phyloP scores from a whole-genome alignment of 2,797 vertebrate genomes.

The Periparus ater region DNA sequence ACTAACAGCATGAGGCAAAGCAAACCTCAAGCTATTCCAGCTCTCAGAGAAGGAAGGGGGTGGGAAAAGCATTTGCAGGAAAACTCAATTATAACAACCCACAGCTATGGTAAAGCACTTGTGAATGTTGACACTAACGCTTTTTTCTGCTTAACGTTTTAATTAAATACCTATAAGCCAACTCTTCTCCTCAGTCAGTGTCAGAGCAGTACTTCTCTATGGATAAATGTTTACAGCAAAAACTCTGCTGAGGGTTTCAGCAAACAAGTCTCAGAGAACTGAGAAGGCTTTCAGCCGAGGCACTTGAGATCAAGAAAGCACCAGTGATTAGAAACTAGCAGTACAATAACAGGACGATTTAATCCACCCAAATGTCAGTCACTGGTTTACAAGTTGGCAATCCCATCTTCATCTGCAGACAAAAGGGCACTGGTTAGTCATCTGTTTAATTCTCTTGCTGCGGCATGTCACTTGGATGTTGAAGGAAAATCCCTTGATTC shows the following conservation, averaged over 20 bases:
- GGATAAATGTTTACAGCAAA: conserved; percentile 80
- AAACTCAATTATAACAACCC: conserved; percentile 77
- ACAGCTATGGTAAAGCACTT: conserved; percentile 70
- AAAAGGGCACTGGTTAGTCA: conserved; percentile 83
- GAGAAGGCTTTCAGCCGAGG: conserved; percentile 67
- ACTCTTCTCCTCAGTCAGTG: conserved; percentile 74
- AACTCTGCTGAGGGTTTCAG: conserved; percentile 75
- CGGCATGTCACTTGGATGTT: conserved; percentile 79
- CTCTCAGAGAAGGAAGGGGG: conserved; percentile 52
- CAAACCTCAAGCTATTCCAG: conserved; percentile 74
- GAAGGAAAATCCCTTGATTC: conserved; percentile 83
- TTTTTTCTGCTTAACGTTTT: conserved; percentile 81
- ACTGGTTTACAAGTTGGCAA: conserved; percentile 78
- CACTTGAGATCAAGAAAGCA: conserved; percentile 76
- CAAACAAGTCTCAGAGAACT: conserved; percentile 75
- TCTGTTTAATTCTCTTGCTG: conserved; percentile 82
- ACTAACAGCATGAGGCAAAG: conserved; percentile 79
- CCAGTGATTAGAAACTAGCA: conserved; percentile 74
- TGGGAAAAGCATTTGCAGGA: conserved; percentile 57
- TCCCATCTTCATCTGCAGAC: conserved; percentile 78
- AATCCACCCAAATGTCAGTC: conserved; percentile 83
- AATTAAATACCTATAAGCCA: conserved; percentile 84
- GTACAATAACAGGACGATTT: conserved; percentile 74
- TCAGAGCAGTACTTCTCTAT: conserved; percentile 74
- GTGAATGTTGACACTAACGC: conserved; percentile 77